Base-by-base conservation (phyloP, 2,113 vertebrate species). In the Genyomyrus donnyi region DNA sequence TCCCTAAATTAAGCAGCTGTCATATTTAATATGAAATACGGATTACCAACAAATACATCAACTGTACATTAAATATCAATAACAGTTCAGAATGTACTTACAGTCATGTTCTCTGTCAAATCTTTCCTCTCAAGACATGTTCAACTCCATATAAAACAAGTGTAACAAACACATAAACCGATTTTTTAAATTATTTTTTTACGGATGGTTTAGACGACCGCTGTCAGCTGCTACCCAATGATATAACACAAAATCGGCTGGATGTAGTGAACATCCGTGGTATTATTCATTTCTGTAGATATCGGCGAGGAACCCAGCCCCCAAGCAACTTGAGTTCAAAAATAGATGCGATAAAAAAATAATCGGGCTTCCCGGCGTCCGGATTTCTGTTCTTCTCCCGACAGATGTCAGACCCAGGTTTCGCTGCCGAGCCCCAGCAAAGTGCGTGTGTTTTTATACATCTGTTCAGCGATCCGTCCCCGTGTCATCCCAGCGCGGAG, bases 121-220 rank as follows among this genome's bases (percentile, higher is more conserved):
- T 90, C 88, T 93, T 91, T 88, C 62, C 89, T 92, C 94, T 96
- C 97, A 97, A 95, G 96, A 94, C 95, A 96, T 97, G 92, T 92
- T 95, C 92, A 94, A 93, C 92, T 90, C 91, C 87, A 85, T 50
- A 56, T 56, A 77, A 45, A 84, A 90, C 66, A 84, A 56, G 89
- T 56, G 70, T 80, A 70, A 53, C 87, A 62, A 62, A 88, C 50
- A 77, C 83, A 89, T 90, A 88, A 62, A 77, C 88, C 11, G 52
- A 45, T 85, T 80, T 80, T 21, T 7, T 0, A 56, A 56, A 56
- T 56, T 21, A 11, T 10, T 66, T 89, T 86, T 87, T 50, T 19
- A 85, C 31, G 46, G 48, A 83, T 27, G 52, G 50, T 88, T 85
- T 24, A 66, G 35, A 88, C 56, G 83, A 52, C 62, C 66, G 31